Evolutionary conservation across 2,797 vertebrate genomes (phyloP), one percentile per base, ranked within the genome.

Genomic region (Hydrolagus colliei): DNA sequence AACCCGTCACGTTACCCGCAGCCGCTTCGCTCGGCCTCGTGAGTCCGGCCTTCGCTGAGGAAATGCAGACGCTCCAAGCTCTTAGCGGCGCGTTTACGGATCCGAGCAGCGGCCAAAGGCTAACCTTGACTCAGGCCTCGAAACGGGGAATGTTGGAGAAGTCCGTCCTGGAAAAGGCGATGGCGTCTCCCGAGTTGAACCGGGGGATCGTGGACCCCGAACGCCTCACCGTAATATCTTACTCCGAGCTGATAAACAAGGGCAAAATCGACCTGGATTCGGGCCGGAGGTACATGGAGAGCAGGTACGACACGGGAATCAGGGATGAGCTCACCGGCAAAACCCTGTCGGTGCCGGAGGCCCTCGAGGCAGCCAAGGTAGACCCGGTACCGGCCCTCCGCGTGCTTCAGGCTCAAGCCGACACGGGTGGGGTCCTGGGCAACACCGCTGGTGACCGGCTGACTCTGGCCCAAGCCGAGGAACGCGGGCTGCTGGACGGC

Each of bases 201-300:
- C 89, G 91, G 73, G 95, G 93, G 0, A 86, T 94, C 0, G 86
- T 98, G 20, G 94, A 98, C 88, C 97, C 97, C 0, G 92, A 95
- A 85, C 96, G 86, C 76, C 95, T 92, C 75, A 87, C 0, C 22
- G 62, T 97, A n/a, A 87, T 97, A 32, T 95, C 98, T n/a, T 98
- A 98, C 88, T 94, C 93, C 0, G 95, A 97, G 73, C 89, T 98
- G 73, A 86, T 98, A 20, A 96, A 94, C 87, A 96, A 95, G 89
- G 96, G 96, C 61, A 97, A 92, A 88, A 96, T 98, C 76, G 98
- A 99, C 87, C 88, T 97, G 16, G 93, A 96, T 52, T 96, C 96
- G 18, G 97, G 98, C 20, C 94, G 95, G 88, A 94, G 96, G 86
- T 99, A 97, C 85, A 91, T 99, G 86, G 96, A 96, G 88, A 92